Evolutionary conservation across 2,797 vertebrate species (phyloP), one percentile per base, ranked within the genome.

Genomic region (Lagodon rhomboides): DNA sequence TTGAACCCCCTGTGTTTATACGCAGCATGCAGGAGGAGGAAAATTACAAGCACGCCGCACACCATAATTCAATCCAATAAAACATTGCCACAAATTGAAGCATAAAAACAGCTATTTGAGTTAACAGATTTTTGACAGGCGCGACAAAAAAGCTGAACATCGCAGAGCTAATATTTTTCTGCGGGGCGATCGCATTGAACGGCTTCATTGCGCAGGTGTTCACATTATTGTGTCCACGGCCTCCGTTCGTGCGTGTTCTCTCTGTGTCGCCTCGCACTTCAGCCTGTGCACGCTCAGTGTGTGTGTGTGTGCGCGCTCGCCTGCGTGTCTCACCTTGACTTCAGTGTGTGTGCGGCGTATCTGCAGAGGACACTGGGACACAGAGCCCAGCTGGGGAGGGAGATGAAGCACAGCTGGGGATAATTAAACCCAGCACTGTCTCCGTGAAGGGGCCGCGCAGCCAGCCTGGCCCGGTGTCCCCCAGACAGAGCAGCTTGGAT

Each of bases 371-470:
- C 93, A 89, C 85, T 77, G 92, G 93, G 94, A 93, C 90, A 75
- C 76, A 41, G 78, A 86, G 79, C 88, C 93, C 93, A 93, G 93
- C 93, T 93, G 92, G 92, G 90, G 90, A 89, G 90, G 89, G 88
- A 92, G 93, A 93, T 92, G 92, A 91, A 65, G 89, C 94, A 88
- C 94, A 95, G 92, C 92, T 94, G 93, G 94, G 90, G 92, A 93
- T 94, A 93, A 95, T 94, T 95, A 95, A 95, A 94, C 90, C 85
- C 87, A 92, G 88, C 89, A 91, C 91, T 84, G 87, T 93, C 90
- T 90, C 77, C 59, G 47, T 84, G 86, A 88, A 85, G 87, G 85
- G 89, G 82, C 85, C 66, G 47, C 44, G 76, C 77, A 73, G 83
- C 65, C 84, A 63, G 82, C 85, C 85, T 74, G 79, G 85, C 68